Conservation (phyloP, 2,888 invertebrate species). For the Cheilosia urbana region DNA sequence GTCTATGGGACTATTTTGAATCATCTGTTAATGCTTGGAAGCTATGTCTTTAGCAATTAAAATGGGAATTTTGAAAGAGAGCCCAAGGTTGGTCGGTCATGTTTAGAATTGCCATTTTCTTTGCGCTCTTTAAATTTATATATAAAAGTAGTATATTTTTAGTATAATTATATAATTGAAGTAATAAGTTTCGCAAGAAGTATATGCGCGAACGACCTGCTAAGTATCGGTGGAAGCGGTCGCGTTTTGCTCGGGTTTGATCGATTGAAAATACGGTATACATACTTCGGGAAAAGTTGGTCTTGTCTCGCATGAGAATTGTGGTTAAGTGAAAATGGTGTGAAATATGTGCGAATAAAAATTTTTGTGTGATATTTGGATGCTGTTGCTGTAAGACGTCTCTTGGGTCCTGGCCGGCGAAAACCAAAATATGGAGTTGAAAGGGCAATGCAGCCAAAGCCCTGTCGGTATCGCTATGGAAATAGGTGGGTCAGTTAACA, state of each 20-base stretch:
- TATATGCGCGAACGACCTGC: slow-evolving; percentile 19
- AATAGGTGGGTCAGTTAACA: slow-evolving; percentile 45
- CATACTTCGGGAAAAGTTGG: background rate
- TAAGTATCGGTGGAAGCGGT: slow-evolving; percentile 47
- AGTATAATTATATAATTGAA: slow-evolving; percentile 1
- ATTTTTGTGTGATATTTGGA: slow-evolving; percentile 10
- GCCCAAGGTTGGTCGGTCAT: background rate
- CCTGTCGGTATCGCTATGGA: background rate
- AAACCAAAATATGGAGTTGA: background rate
- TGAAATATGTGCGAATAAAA: background rate
- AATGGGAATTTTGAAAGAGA: slow-evolving; percentile 61
- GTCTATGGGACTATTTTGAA: background rate
- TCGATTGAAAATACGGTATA: background rate
- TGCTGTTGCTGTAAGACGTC: background rate
- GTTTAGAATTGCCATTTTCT: slow-evolving; percentile 58
- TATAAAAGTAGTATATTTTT: slow-evolving; percentile 36
- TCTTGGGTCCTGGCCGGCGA: background rate
- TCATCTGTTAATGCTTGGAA: slow-evolving; percentile 17
- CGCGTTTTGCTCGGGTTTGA: background rate
- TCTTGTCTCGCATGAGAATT: background rate
- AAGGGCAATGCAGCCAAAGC: background rate
- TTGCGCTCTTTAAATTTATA: slow-evolving; percentile 50
- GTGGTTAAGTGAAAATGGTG: background rate
- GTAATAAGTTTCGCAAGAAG: background rate
- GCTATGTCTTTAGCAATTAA: slow-evolving; percentile 54